Base-by-base conservation (phyloP, 2,888 invertebrate genomes). In the Autographa pulchrina region DNA sequence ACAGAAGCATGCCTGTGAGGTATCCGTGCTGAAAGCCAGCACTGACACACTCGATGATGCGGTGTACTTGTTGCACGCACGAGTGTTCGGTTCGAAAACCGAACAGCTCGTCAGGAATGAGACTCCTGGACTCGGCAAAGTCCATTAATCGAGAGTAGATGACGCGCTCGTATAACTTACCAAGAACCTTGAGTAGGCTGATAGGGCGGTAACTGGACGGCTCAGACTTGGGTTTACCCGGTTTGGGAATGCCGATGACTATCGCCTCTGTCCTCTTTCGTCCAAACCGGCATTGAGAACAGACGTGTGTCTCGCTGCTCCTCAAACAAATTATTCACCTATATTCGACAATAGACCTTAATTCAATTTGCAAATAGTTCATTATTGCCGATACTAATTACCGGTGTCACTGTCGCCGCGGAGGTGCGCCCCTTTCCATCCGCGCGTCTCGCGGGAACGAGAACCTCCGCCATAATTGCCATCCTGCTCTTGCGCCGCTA, bases 231-330 rank as follows among this genome's bases (percentile, higher is more conserved):
- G n/a, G n/a, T n/a, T n/a, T n/a, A n/a, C n/a, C 52, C n/a, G 52
- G n/a, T 52, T 52, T 52, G 52, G 52, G 52, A 18, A 52, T 52
- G n/a, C 52, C 52, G n/a, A 52, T 52, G 7, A 52, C 52, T n/a
- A 52, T 52, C n/a, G 52, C 52, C 18, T 52, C 52, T 6, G n/a
- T 52, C 14, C 48, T 16, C 48, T 16, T n/a, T 48, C 48, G 48
- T n/a, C 48, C 16, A 48, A 14, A 0, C 1, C 7, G 48, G 16
- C 48, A 4, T 14, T 14, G 7, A 16, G 16, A 7, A 48, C 16
- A 14, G 48, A 16, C 16, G 4, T 14, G 16, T 4, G 9, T 16
- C 14, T 48, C 48, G 48, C 2, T 7, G 48, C n/a, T n/a, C n/a
- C n/a, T n/a, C n/a, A n/a, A n/a, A n/a, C n/a, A n/a, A n/a, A n/a